A percentile compares a stretch with the other conserved stretches of the same genome.
These are phyloP conservation scores for Halcyon leucocephala DNA, from an alignment of 2,797 vertebrate genomes.

Conservation along the genomic window DNA sequence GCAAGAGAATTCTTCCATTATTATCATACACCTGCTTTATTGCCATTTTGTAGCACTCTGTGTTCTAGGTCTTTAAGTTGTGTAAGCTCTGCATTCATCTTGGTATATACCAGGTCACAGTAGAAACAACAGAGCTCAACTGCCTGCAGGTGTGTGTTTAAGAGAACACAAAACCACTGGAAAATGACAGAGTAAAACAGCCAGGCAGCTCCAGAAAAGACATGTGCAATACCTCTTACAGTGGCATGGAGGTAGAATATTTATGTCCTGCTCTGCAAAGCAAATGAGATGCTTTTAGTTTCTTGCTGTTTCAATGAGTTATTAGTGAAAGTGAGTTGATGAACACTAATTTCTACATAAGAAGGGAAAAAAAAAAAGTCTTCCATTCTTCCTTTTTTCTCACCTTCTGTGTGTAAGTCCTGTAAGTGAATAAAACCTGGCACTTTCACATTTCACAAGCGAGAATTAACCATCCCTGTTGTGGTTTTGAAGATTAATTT, in stretches of 20 bases:
- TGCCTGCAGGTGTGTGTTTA: neutral
- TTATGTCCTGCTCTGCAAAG: conserved; percentile 3
- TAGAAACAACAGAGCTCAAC: neutral
- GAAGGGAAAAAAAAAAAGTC: conserved; percentile 6
- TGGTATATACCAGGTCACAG: neutral
- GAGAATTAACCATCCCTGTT: conserved; percentile 52
- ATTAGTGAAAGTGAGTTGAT: conserved; percentile 55
- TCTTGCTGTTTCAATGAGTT: conserved; percentile 5
- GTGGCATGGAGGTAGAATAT: neutral
- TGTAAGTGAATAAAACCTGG: conserved; percentile 59
- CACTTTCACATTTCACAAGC: conserved; percentile 57
- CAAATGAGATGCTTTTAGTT: conserved; percentile 39
- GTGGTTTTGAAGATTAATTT: conserved; percentile 60
- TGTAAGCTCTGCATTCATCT: neutral
- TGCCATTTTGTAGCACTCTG: neutral
- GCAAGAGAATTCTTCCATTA: rapidly evolving
- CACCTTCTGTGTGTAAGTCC: conserved; percentile 60
- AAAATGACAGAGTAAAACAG: conserved; percentile 1
- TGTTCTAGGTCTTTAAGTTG: neutral
- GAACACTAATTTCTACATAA: conserved; percentile 53
- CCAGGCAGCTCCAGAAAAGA: neutral
- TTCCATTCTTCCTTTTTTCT: conserved; percentile 48
- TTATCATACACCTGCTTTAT: rapidly evolving
- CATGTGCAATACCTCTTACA: neutral
- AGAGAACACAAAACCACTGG: neutral